Conservation (phyloP, 2,888 invertebrate genomes). For the Diplolepis rosae region DNA sequence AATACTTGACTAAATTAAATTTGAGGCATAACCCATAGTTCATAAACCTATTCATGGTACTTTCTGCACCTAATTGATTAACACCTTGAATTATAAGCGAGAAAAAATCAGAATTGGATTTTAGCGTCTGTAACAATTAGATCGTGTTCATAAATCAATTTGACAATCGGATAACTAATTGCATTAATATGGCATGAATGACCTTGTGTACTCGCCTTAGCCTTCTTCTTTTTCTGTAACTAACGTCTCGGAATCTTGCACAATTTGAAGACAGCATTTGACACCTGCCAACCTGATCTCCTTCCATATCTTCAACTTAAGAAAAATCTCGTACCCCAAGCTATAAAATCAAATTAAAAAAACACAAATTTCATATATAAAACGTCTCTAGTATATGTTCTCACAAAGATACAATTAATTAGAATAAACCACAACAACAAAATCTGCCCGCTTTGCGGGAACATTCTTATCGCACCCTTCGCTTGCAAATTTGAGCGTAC, state of each 20-base stretch:
- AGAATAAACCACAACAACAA: background rate
- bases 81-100: background rate
- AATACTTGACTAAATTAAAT: too few species aligned
- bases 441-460: too few species aligned
- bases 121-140: background rate
- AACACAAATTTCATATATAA: background rate
- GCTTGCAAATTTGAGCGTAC: too few species aligned
- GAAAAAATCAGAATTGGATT: background rate
- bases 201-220: background rate
- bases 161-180: background rate
- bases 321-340: background rate
- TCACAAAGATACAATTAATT: background rate
- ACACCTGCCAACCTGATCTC: background rate
- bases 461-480: too few species aligned
- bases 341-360: background rate
- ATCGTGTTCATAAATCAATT: background rate
- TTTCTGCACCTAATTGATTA: background rate
- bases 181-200: background rate
- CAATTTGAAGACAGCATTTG: background rate
- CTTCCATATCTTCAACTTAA: background rate
- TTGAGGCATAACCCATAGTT: too few species aligned
- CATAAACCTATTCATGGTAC: too few species aligned
- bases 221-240: conserved; percentile 1
- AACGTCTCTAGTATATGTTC: too few species aligned
- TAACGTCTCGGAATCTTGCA: background rate